Evolutionary conservation across 2,797 vertebrate genomes (phyloP), one percentile per base, ranked within the genome.

Genomic region (Helarctos malayanus): DNA sequence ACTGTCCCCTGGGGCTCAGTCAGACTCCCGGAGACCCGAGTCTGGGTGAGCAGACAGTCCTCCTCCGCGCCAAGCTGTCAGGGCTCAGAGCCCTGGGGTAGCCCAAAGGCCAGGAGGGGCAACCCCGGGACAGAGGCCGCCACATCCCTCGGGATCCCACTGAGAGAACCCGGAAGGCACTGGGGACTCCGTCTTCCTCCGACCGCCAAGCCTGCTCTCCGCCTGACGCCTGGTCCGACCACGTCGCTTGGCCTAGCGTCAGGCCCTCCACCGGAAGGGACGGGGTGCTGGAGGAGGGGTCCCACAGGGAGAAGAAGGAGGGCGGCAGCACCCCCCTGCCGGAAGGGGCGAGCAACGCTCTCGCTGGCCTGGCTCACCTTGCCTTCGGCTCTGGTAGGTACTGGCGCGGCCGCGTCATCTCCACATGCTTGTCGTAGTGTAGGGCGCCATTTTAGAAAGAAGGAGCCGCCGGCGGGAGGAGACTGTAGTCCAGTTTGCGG

Each of bases 401-500:
- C 98, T 99, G 99, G 99, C 99, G 99, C 80, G 99, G 99, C 98
- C 99, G 99, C 57, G 99, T 99, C 97, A 99, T 99, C 98, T 99
- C 99, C 90, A 99, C 99, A 98, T 99, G 99, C 98, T 99, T 99
- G 97, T 99, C 99, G 89, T 99, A 98, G 96, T 99, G 99, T 98
- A 98, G 94, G 99, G 99, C 98, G 99, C 99, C 99, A 99, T 99
- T 98, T 99, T 99, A 97, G 83, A 23, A 93, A 94, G 85, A 97
- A 98, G 78, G 96, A 97, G 96, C 96, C 94, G 2, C 92, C 95
- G 91, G 86, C 27, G 86, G 86, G 52, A 23, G 13, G 90, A 13
- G 7, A 73, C 63, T 3, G 35, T 12, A 11, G 96, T 79, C 7
- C 7, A 2, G 13, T 45, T 15, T 4, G 41, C 4, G 71, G 71